Percentiles rank a stretch among this genome's conserved stretches.
Evolutionary conservation across 2,113 vertebrate species (phyloP).

Genomic region (Pseudopodoces humilis): DNA sequence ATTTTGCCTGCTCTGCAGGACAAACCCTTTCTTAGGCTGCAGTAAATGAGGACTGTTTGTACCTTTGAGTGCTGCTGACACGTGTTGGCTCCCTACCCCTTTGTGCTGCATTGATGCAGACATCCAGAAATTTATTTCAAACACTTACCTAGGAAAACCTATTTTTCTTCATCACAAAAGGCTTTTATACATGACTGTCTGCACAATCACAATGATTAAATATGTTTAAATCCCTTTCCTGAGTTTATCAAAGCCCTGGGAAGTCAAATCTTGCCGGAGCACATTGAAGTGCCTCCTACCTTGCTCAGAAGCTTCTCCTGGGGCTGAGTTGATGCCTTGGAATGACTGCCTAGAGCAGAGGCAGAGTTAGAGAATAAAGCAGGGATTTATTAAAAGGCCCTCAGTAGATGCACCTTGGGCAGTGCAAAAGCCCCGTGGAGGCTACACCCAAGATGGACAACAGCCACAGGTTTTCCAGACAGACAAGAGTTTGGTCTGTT

Average conservation of each 20-base stretch:
- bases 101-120: not conserved
- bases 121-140: not conserved
- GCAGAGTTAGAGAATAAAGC: not conserved
- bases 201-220: not conserved
- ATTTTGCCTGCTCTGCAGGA: not conserved
- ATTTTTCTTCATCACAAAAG: not conserved
- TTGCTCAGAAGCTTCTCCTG: not conserved
- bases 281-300: not conserved
- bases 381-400: not conserved
- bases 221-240: not conserved
- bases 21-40: not conserved
- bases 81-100: not conserved
- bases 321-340: not conserved
- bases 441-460: not conserved
- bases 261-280: not conserved
- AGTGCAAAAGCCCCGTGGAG: rapidly evolving
- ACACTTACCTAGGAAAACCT: not conserved
- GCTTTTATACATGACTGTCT: not conserved
- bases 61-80: not conserved
- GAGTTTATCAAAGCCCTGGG: not conserved
- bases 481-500: not conserved
- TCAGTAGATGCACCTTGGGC: not conserved
- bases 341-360: not conserved
- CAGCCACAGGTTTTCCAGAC: rapidly evolving
- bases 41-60: not conserved